A percentile compares a stretch with the other conserved stretches of the same genome.
These are phyloP conservation scores for Alviniconcha marisindica DNA, from an alignment of 1,140 invertebrate genomes.

Conservation along the genomic window DNA sequence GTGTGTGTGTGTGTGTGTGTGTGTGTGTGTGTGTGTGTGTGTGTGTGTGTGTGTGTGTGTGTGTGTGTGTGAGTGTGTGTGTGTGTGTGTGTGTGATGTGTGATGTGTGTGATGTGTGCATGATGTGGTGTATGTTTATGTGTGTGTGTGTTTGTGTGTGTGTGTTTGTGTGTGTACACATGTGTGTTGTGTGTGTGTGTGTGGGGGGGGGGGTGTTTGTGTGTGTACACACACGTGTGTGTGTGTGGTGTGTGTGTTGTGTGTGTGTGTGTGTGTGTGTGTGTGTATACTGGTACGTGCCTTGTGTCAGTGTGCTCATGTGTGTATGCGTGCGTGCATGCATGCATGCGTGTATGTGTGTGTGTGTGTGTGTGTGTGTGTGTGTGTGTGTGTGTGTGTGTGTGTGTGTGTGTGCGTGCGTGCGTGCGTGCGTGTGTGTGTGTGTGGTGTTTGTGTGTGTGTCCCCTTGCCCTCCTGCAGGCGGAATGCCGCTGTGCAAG, in stretches of 20 bases:
- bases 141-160: too few species aligned
- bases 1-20: not conserved
- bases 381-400: conserved; percentile 29
- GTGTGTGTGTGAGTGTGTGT: not conserved
- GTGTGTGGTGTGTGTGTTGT: not conserved
- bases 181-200: not conserved
- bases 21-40: not conserved
- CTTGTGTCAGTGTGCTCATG: not conserved
- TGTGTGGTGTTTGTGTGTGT: not conserved
- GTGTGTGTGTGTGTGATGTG: not conserved
- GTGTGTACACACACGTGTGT: not conserved
- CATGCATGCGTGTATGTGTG: not conserved
- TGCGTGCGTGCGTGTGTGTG: not conserved
- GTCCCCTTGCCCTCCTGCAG: not conserved
- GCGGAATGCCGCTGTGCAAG: conserved; percentile 6
- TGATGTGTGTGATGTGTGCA: not conserved
- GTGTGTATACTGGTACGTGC: not conserved
- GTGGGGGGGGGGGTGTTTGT: not conserved
- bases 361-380: conserved; percentile 16
- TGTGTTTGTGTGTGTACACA: too few species aligned
- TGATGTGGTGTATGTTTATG: not conserved
- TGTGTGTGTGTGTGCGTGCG: conserved; percentile 20
- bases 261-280: not conserved
- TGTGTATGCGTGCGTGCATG: not conserved
- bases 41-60: not conserved